phyloP scores from a whole-genome alignment of 2,888 invertebrate genomes.

The Clitarchus hookeri region DNA sequence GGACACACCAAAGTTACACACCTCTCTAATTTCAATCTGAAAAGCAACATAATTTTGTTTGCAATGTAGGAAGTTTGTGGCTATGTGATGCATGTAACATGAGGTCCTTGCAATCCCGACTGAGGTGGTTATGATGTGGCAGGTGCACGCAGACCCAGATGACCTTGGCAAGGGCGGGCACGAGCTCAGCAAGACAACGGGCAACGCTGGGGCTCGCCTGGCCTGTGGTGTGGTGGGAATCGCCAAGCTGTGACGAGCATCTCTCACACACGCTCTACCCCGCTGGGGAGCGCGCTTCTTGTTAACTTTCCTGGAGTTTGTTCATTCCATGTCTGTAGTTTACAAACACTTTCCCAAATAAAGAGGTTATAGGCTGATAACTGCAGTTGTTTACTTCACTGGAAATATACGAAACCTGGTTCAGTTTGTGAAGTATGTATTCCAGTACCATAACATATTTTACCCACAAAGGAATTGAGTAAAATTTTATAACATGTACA shows the following conservation, averaged over 20 bases:
- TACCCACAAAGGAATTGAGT: too few relatives aligned
- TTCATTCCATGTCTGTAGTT: not conserved
- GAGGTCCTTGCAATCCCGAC: too few relatives aligned
- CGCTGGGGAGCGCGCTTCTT: not conserved
- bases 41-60: too few relatives aligned
- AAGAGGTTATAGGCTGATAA: not conserved
- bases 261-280: conserved; percentile 45
- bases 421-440: too few relatives aligned
- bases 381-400: too few relatives aligned
- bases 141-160: conserved; percentile 88
- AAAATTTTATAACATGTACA: too few relatives aligned
- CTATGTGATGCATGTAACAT: too few relatives aligned
- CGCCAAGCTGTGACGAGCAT: conserved; percentile 51
- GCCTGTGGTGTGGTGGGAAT: conserved; percentile 90
- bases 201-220: conserved; percentile 90
- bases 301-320: not conserved
- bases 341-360: not conserved
- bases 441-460: too few relatives aligned
- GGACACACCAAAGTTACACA: too few relatives aligned
- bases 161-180: conserved; percentile 93
- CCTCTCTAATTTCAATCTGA: too few relatives aligned
- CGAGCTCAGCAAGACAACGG: conserved; percentile 90
- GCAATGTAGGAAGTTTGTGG: too few relatives aligned
- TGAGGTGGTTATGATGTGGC: conserved; percentile 12
- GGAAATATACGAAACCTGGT: too few relatives aligned